Base-by-base conservation (phyloP, 1,140 invertebrate genomes). In the Nasonia vitripennis region DNA sequence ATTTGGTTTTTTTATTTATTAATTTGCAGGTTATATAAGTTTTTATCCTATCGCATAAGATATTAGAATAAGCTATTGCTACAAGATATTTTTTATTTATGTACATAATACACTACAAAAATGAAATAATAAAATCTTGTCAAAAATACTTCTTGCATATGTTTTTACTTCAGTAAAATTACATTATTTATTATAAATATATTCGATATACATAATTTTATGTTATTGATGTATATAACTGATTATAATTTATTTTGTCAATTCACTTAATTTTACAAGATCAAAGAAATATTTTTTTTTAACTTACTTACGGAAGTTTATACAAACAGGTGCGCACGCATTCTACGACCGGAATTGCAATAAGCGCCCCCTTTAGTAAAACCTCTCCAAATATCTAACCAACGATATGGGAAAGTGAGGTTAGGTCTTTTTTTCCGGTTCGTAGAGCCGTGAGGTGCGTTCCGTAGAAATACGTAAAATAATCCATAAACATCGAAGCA, bases 401-500 rank as follows among this genome's bases (percentile, higher is more conserved):
- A 31, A 62, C 4, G 23, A 12, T 20, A 14, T 17, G 77, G 20
- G 73, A 88, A 82, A 86, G 86, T 82, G 48, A 87, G 87, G 87
- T 87, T 88, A 84, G 79, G 51, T 79, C 87, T 86, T 88, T 88
- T 88, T 87, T 82, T 84, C 81, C 85, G 87, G 85, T 88, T 85
- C 62, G 62, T 62, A 82, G 78, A 88, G 81, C 87, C 87, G 87
- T 87, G 77, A 88, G 87, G 86, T 88, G 83, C 68, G 85, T 87
- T 87, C 23, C 77, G 31, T 55, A 74, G 27, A 55, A 73, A 86
- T 79, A 85, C 55, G 71, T 55, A 82, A 81, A 87, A 62, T 87
- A 88, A 88, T 88, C 88, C 71, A 75, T 34, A 85, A 88, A 87
- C 88, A 88, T 88, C 88, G 55, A 77, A 86, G 83, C 77, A 86